Percentiles rank a stretch among this genome's conserved stretches.
Conservation (phyloP, 2,888 invertebrate genomes). For the Zonitis immaculata region DNA sequence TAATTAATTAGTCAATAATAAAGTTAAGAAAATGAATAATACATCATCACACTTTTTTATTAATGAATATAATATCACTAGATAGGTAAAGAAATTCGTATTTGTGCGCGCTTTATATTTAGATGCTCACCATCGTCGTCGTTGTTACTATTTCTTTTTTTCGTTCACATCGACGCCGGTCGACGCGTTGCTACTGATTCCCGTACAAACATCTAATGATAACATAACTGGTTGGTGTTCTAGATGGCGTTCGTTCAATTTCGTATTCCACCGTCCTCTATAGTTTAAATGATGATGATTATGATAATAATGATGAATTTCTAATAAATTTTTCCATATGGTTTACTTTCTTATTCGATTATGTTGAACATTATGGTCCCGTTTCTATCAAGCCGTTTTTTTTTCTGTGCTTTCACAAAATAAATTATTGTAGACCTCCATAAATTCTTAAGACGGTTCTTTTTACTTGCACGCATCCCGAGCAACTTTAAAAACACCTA, state of each 20-base stretch:
- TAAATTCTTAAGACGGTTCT: background rate
- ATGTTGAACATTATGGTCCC: background rate
- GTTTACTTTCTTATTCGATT: background rate
- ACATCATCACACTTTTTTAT: too few relatives aligned
- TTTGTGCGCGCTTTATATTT: conserved; percentile 8
- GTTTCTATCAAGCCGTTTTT: background rate
- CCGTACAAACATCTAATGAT: conserved; percentile 16
- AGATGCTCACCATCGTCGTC: conserved; percentile 9
- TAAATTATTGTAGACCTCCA: conserved; percentile 3
- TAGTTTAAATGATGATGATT: background rate
- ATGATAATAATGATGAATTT: background rate
- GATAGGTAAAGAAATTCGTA: background rate
- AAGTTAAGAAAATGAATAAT: too few relatives aligned
- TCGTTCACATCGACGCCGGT: conserved; percentile 14
- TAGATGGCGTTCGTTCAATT: conserved; percentile 16
- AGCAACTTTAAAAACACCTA: conserved; percentile 6
- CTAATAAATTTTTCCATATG: background rate
- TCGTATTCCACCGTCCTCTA: conserved; percentile 8
- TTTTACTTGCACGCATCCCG: background rate
- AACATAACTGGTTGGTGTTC: conserved; percentile 17
- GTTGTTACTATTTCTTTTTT: too few relatives aligned
- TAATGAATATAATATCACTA: too few relatives aligned
- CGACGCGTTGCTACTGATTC: conserved; percentile 22
- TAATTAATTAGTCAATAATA: too few relatives aligned
- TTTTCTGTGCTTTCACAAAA: background rate